phyloP scores from a whole-genome alignment of 2,888 invertebrate genomes.

The Capitulum mitella region DNA sequence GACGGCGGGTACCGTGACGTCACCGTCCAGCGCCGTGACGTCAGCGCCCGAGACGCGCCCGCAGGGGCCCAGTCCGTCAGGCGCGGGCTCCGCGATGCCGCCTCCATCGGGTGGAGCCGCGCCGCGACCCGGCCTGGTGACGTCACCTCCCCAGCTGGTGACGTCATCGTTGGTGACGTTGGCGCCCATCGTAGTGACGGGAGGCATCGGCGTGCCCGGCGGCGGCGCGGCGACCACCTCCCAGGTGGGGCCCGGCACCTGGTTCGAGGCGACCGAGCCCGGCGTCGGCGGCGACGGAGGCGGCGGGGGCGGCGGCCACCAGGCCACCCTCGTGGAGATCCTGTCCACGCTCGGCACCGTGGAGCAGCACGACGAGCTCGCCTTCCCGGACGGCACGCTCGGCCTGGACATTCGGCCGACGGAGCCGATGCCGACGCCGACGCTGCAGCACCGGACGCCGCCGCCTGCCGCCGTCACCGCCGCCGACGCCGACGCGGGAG shows the following conservation, averaged over 20 bases:
- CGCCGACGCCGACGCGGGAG: not conserved
- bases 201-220: no score
- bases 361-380: not conserved
- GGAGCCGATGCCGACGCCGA: not conserved
- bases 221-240: not conserved
- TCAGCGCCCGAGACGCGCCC: no score
- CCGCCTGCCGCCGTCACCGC: not conserved
- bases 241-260: not conserved
- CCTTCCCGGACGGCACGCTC: not conserved
- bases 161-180: not conserved
- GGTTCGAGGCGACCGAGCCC: not conserved
- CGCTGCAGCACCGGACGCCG: not conserved
- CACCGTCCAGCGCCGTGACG: not conserved
- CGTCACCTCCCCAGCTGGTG: not conserved
- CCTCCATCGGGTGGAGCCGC: no score
- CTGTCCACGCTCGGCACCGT: not conserved
- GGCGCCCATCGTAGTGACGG: not conserved
- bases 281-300: no score
- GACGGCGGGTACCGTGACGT: no score
- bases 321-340: not conserved
- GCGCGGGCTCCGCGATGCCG: no score
- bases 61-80: no score
- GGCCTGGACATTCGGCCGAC: not conserved
- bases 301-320: not conserved
- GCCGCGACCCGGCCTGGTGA: not conserved